Evolutionary conservation across 2,113 vertebrate genomes (phyloP), one percentile per base, ranked within the genome.

Genomic region (Salvelinus fontinalis): DNA sequence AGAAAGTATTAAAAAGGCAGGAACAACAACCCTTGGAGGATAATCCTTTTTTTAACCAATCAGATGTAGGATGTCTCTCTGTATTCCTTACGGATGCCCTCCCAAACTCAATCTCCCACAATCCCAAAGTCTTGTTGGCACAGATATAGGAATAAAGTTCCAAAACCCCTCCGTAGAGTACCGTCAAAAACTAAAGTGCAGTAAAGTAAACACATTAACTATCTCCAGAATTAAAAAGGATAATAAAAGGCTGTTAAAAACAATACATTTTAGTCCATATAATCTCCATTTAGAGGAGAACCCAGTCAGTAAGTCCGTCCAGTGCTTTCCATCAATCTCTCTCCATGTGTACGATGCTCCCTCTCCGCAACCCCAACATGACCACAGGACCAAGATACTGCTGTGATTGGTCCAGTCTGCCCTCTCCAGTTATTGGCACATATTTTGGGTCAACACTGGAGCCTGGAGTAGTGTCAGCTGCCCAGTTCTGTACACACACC

Each of bases 161-260:
- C 39, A 70, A 34, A 76, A 71, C 57, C 31, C 24, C 77, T 20
- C 34, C 76, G 79, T 14, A 34, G 31, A 76, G 76, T 31, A 78
- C 57, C n/a, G 31, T 59, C 24, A 51, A 78, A 44, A 80, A 59
- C 24, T 75, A 73, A 85, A 87, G 82, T 85, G 74, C 79, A 78
- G 74, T 73, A 79, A 89, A 85, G 78, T 79, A 82, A 44, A 88
- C 70, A 68, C 71, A 51, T 73, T 4, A 20, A 26, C 71, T 68
- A 49, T 68, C 71, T 66, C 78, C 70, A 67, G 85, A 72, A 69
- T 34, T 83, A 62, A 84, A 88, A 85, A 83, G 26, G 22, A 87
- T 67, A 79, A 74, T 71, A 84, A 81, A 86, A 82, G 85, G 73
- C 82, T 79, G 88, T 86, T 81, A 82, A 88, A 84, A 81, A 84